Base-by-base conservation (phyloP, 2,888 invertebrate genomes). In the Selenia dentaria region DNA sequence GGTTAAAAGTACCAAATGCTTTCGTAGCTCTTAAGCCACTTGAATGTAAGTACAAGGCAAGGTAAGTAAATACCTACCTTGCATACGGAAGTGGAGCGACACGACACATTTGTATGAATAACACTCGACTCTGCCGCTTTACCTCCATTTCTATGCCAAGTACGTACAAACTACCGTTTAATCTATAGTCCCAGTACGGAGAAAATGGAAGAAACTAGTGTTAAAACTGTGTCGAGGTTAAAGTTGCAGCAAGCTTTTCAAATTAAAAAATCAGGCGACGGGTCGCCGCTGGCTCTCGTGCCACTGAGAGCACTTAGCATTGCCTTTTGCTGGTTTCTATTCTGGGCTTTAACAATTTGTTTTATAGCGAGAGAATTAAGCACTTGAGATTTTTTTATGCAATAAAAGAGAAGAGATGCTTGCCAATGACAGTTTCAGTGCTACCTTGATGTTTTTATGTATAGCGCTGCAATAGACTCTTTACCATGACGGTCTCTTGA, bases 201-300 rank as follows among this genome's bases (percentile, higher is more conserved):
- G 22, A 22, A 22, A 22, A 22, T 22, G 22, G 22, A 6, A 22
- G 22, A 22, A 6, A 22, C 8, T 22, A 22, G 6, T 6, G 2
- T 8, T 22, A 22, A 22, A 4, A 4, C 22, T 22, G 22, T 22
- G 8, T 2, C 22, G 2, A 22, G 8, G 22, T 8, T n/a, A 28
- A 34, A 28, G 37, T 40, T 41, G 33, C 44, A 36, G 24, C 39
- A 32, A 43, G 42, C 42, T 41, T 52, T 53, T 43, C 32, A 51
- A 51, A 53, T 57, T 52, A 45, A 53, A 51, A 49, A 55, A 50
- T 45, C 46, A 51, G 38, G 42, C 43, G 53, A 51, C 45, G 49
- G 42, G 34, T 47, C 52, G 47, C 49, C 49, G 40, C 40, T 39
- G 27, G 34, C 46, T 38, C 55, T 55, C 25, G 43, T 51, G 47